These are phyloP conservation scores for Parasteatoda lunata DNA, from an alignment of 2,888 invertebrate genomes.

Conservation along the genomic window DNA sequence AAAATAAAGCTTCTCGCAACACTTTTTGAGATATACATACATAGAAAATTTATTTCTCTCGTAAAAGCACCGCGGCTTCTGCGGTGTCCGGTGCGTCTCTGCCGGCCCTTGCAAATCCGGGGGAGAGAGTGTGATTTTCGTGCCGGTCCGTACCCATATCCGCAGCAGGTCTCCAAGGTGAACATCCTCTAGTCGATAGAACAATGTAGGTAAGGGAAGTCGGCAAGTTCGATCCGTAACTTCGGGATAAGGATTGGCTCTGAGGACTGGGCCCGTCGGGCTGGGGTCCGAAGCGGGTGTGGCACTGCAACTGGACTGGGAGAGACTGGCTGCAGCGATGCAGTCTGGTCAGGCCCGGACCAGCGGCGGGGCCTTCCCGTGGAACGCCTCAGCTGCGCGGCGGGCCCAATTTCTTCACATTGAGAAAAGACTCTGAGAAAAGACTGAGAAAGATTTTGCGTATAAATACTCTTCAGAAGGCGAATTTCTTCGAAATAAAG, in stretches of 20 bases:
- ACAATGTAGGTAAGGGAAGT: constrained; percentile 82
- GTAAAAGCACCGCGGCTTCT: too few species aligned
- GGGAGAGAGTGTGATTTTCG: constrained; percentile 54
- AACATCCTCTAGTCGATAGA: constrained; percentile 81
- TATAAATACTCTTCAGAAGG: too few species aligned
- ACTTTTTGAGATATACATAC: too few species aligned
- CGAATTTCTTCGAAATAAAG: too few species aligned
- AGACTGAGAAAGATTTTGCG: too few species aligned
- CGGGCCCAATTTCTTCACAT: too few species aligned
- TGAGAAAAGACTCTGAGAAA: too few species aligned
- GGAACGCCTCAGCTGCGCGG: constrained; percentile 72
- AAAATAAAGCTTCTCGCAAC: too few species aligned
- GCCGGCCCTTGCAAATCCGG: too few species aligned
- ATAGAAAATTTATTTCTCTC: too few species aligned
- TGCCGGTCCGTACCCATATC: constrained; percentile 76
- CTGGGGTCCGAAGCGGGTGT: constrained; percentile 77
- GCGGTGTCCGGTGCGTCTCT: too few species aligned
- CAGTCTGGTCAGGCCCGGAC: constrained; percentile 69
- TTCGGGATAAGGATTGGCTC: constrained; percentile 84
- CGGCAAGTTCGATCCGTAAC: constrained; percentile 79
- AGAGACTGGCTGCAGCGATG: constrained; percentile 67
- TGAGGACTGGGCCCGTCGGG: constrained; percentile 81
- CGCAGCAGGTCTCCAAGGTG: constrained; percentile 85
- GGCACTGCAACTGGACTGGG: constrained; percentile 72
- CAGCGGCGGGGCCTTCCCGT: constrained; percentile 71